Conservation (phyloP, 2,113 vertebrate genomes). For the Callithrix jacchus region DNA sequence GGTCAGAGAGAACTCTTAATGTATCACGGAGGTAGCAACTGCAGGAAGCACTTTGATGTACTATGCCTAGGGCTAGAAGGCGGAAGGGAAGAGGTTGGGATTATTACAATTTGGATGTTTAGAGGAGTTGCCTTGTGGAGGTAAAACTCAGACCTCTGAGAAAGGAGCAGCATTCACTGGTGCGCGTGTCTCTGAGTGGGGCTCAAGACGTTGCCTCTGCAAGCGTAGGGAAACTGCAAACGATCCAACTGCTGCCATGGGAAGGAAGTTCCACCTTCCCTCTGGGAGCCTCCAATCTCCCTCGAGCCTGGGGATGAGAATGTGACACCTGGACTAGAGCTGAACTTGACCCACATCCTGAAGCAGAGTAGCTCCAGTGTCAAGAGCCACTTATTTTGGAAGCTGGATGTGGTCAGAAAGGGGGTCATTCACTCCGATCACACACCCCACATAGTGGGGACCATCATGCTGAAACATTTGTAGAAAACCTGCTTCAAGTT, state of each 20-base stretch:
- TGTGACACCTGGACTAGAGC: neutral
- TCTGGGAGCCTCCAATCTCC: neutral
- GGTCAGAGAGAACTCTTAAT: neutral
- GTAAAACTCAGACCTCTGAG: slow-evolving; percentile 23
- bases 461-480: neutral
- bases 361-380: neutral
- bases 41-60: neutral
- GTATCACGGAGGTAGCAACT: neutral
- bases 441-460: neutral
- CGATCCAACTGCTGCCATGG: neutral
- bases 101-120: neutral
- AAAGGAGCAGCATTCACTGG: neutral
- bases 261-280: neutral
- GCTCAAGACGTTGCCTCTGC: neutral
- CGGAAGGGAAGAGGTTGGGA: neutral
- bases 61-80: neutral
- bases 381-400: slow-evolving; percentile 22
- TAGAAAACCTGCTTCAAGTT: slow-evolving; percentile 25
- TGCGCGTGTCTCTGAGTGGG: neutral
- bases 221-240: neutral
- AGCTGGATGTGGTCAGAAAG: slow-evolving; percentile 37
- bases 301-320: neutral
- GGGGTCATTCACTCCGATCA: neutral
- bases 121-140: neutral
- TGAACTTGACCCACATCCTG: neutral